Evolutionary conservation across 1,140 invertebrate genomes (phyloP).

Genomic region (Triops cancriformis): DNA sequence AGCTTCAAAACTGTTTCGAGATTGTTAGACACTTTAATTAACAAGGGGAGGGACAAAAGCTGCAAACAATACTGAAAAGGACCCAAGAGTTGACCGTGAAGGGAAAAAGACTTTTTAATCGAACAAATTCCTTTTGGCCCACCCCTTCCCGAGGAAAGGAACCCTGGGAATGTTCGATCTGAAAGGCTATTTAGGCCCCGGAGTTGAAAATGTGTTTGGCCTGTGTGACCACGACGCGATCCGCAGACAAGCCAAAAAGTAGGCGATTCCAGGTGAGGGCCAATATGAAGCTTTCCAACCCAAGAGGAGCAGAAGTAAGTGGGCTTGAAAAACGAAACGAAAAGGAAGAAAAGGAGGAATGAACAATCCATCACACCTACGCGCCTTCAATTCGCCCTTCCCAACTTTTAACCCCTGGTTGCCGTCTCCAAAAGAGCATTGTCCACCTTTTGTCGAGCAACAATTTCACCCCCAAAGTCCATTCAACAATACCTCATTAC

Average conservation of each 20-base stretch:
- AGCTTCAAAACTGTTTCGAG: background rate
- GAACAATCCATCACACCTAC: background rate
- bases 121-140: background rate
- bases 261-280: background rate
- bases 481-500: conserved; percentile 7
- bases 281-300: background rate
- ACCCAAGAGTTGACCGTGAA: background rate
- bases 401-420: background rate
- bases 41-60: background rate
- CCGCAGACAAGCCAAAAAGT: background rate
- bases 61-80: background rate
- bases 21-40: background rate
- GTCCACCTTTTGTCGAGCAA: background rate
- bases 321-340: background rate
- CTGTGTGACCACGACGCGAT: background rate
- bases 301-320: background rate
- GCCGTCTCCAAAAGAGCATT: background rate
- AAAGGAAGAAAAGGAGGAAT: background rate
- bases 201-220: background rate
- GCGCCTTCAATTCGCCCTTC: background rate
- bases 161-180: background rate
- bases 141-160: background rate
- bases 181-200: background rate
- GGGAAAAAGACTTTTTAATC: background rate
- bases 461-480: background rate